Base-by-base conservation (phyloP, 2,888 invertebrate genomes). In the Hydrotaea diabolus region DNA sequence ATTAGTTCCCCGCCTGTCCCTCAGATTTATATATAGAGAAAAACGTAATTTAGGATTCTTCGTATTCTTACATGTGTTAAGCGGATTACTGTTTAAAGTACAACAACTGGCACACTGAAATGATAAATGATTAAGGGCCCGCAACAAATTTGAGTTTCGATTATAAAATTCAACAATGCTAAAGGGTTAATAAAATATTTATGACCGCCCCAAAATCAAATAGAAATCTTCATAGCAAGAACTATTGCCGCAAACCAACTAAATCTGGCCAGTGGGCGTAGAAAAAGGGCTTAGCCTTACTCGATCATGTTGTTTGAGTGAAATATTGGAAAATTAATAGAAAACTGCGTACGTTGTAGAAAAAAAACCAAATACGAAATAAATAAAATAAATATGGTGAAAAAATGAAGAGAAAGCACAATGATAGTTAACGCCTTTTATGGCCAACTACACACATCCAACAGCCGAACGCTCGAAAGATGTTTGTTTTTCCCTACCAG, bases 361-460 rank as follows among this genome's bases (percentile, higher is more conserved):
- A 46, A n/a, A 11, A 46, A 11, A 62, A 62, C 3, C 19, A 69
- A 46, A 69, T 69, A 23, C 4, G 13, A 69, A 69, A 69, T 69
- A 69, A 69, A 66, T 66, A 66, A 23, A 69, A 69, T 69, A 46
- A 76, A 78, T 81, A 69, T 73, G 39, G 55, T 46, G 72, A 64
- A 79, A 78, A 80, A 84, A 19, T 49, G 73, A 80, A 80, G 55
- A 79, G 62, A 75, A 80, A 77, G 69, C 69, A 77, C 69, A 78
- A 81, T 69, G 75, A 84, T 84, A 78, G 84, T 78, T 82, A 82
- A 85, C 85, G 85, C 85, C 85, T 85, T 85, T 79, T 75, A 84
- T 76, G 84, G 72, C 76, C 73, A 66, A 73, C n/a, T n/a, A n/a
- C n/a, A n/a, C n/a, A n/a, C n/a, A n/a, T n/a, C n/a, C n/a, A n/a